Base-by-base conservation (phyloP, 2,888 invertebrate species). In the Carabus problematicus region DNA sequence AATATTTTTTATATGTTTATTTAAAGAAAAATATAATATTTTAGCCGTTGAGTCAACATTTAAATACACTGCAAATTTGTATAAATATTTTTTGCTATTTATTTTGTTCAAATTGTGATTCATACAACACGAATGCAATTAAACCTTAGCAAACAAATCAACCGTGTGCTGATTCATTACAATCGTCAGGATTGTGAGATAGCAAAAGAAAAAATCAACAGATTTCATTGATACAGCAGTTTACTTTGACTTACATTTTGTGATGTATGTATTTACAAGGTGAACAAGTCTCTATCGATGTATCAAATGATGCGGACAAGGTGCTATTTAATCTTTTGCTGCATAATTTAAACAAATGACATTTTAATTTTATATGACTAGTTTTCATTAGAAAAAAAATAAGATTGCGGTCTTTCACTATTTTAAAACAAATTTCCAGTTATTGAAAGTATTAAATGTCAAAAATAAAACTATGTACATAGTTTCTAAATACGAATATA, bases 131-230 rank as follows among this genome's bases (percentile, higher is more conserved):
- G 43, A 29, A 29, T 29, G 29, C 29, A 19, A 45, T 60, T 60
- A 60, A 60, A 61, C 61, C 43, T 49, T 49, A 49, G 9, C 49
- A 61, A 61, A 47, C 61, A 47, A 61, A 61, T 61, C 47, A 47
- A 12, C 19, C 61, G 47, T 61, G 61, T 43, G 64, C 55, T 64
- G 64, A 64, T 45, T 64, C 64, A 64, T 64, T 43, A 60, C 19
- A 18, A 60, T 29, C 43, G 11, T 18, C 43, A 29, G 43, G 19
- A 45, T 18, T 14, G 3, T n/a, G 18, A 14, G 18, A 52, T 52
- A 14, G 42, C 19, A n/a, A 12, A 1, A 16, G 19, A n/a, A 59
- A 59, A 58, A 40, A 41, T 19, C 7, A 29, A 6, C 29, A 29
- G 29, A 11, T 43, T 54, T 54, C 16, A 54, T 54, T 54, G 40